Conservation (phyloP, 2,888 invertebrate species). For the Drosophila melanocephala region DNA sequence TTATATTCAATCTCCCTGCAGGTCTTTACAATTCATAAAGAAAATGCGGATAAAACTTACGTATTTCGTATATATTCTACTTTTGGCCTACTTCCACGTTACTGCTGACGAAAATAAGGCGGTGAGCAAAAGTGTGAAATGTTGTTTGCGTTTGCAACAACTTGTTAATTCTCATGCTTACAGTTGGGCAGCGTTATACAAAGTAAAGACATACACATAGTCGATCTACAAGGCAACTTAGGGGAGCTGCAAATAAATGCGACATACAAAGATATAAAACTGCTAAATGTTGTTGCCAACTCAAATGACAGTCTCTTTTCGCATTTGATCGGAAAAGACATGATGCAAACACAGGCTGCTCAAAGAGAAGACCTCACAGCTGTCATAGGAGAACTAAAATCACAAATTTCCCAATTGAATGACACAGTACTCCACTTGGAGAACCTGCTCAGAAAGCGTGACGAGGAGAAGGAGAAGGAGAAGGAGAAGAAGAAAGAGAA, state of each 20-base stretch:
- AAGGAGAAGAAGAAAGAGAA: background rate
- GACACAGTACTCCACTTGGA: conserved; percentile 10
- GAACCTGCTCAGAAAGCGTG: background rate
- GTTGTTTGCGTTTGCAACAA: background rate
- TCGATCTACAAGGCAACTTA: conserved; percentile 40
- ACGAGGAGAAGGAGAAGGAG: background rate
- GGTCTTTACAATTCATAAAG: background rate
- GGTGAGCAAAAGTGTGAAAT: conserved; percentile 21
- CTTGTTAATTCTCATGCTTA: conserved; percentile 1
- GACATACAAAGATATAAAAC: conserved; percentile 43
- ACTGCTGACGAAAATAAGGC: conserved; percentile 1
- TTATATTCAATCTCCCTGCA: conserved; percentile 21
- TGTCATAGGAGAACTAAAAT: conserved; percentile 11
- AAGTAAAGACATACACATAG: conserved; percentile 39
- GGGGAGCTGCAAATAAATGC: conserved; percentile 39
- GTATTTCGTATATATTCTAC: conserved; percentile 19
- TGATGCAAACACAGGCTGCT: conserved; percentile 4
- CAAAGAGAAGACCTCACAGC: background rate
- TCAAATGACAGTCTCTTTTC: conserved; percentile 5
- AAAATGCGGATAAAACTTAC: conserved; percentile 9
- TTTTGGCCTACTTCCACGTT: background rate
- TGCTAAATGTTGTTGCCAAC: conserved; percentile 24
- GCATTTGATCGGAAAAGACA: background rate
- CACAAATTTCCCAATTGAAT: conserved; percentile 29
- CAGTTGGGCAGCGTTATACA: conserved; percentile 26